Evolutionary conservation across 2,113 vertebrate genomes (phyloP).

Genomic region (Paradoxurus hermaphroditus): DNA sequence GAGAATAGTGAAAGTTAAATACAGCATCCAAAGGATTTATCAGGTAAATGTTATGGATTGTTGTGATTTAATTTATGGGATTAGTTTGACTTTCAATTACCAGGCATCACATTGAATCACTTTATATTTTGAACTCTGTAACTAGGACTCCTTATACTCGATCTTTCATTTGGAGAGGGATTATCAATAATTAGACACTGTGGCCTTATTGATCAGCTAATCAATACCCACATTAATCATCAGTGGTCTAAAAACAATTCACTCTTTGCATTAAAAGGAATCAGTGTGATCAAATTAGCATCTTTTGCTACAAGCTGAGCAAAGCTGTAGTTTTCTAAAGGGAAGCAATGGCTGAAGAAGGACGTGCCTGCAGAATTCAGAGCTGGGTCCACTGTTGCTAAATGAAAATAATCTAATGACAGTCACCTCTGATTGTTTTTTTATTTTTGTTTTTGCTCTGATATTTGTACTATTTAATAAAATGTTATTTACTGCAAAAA

Average conservation of each 20-base stretch:
- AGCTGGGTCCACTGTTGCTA: not conserved
- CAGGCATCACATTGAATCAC: constrained; percentile 85
- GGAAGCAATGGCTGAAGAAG: not conserved
- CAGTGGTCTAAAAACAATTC: constrained; percentile 84
- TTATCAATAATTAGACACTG: constrained; percentile 90
- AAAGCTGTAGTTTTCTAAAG: constrained; percentile 38
- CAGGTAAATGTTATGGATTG: constrained; percentile 88
- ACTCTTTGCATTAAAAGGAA: constrained; percentile 83
- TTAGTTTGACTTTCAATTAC: constrained; percentile 91
- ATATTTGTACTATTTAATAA: not conserved
- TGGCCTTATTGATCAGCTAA: constrained; percentile 87
- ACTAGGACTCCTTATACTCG: constrained; percentile 83
- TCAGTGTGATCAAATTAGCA: constrained; percentile 77
- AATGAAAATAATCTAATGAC: not conserved
- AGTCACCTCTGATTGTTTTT: not conserved
- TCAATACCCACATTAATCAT: constrained; percentile 88
- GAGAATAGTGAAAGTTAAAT: constrained; percentile 82
- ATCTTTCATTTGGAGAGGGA: constrained; percentile 88
- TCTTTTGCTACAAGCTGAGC: constrained; percentile 58
- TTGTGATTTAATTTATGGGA: constrained; percentile 88
- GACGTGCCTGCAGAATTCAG: not conserved
- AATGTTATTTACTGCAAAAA: not conserved
- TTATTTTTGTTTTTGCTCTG: not conserved
- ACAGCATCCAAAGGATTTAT: constrained; percentile 83
- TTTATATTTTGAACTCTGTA: constrained; percentile 84